Conservation (phyloP, 1,140 invertebrate species). For the Leptopilina clavipes region DNA sequence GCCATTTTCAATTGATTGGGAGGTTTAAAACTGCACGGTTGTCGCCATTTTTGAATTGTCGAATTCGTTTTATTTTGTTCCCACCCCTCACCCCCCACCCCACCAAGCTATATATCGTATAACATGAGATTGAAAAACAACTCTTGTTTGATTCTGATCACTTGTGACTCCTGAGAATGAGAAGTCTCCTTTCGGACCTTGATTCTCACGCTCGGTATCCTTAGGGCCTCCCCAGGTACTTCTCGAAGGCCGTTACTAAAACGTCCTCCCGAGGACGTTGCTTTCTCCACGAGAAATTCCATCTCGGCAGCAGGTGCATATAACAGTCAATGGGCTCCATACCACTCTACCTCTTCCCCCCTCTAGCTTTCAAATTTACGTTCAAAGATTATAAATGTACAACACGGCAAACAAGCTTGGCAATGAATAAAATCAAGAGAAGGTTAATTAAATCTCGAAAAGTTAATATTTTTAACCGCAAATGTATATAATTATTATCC, state of each 20-base stretch:
- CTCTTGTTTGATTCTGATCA: slow-evolving; percentile 63
- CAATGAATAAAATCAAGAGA: too few species aligned
- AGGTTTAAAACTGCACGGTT: too few species aligned
- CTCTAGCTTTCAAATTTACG: background rate
- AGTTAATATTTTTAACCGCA: too few species aligned
- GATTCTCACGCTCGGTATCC: slow-evolving; percentile 67
- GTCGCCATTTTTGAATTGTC: slow-evolving; percentile 10
- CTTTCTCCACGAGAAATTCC: slow-evolving; percentile 27
- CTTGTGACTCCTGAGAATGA: slow-evolving; percentile 70
- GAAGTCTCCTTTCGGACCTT: slow-evolving; percentile 63
- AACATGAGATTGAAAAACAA: slow-evolving; percentile 46
- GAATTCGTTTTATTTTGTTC: slow-evolving; percentile 42
- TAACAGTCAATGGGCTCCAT: background rate
- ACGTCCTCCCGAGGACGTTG: slow-evolving; percentile 30
- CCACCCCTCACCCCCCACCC: slow-evolving; percentile 8
- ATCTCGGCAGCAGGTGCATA: slow-evolving; percentile 16
- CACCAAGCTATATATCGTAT: too few species aligned
- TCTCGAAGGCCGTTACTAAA: slow-evolving; percentile 47
- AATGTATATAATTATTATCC: too few species aligned
- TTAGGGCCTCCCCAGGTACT: slow-evolving; percentile 55
- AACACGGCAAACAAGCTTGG: background rate
- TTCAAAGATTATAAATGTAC: background rate
- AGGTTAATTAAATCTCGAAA: too few species aligned
- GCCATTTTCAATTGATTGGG: too few species aligned
- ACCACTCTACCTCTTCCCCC: too few species aligned